Evolutionary conservation across 2,113 vertebrate genomes (phyloP).

Genomic region (Columba janthina): DNA sequence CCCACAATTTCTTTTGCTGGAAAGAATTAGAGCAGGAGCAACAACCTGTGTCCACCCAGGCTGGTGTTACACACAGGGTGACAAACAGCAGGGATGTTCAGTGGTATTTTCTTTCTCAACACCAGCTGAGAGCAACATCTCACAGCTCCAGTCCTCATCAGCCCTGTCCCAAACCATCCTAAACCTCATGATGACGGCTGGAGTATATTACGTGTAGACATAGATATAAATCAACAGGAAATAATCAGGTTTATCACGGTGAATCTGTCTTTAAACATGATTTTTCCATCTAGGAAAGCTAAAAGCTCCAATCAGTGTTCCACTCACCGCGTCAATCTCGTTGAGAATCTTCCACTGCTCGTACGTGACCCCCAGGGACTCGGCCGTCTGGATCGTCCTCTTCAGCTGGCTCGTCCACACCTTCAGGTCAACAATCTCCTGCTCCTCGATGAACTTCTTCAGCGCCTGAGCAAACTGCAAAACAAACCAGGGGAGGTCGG

Average conservation of each 20-base stretch:
- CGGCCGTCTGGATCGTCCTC: conserved; percentile 94
- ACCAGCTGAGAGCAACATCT: not conserved
- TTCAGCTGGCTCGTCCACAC: conserved; percentile 98
- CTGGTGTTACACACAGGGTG: not conserved
- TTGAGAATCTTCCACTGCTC: conserved; percentile 99
- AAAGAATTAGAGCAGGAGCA: not conserved
- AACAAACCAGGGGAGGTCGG: not conserved
- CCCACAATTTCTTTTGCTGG: not conserved
- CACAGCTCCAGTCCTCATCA: not conserved
- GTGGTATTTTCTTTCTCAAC: not conserved
- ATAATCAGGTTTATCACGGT: accelerated
- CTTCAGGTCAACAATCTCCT: conserved; percentile 89
- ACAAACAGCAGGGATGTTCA: not conserved
- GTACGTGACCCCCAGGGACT: conserved; percentile 88
- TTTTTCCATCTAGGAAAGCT: not conserved
- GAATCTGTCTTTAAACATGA: accelerated
- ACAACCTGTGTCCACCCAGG: not conserved
- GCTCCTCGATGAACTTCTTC: conserved; percentile 86
- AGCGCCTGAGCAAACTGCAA: conserved; percentile 85
- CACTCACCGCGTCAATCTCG: conserved; percentile 94
- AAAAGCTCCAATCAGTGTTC: not conserved
- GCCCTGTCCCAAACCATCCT: not conserved
- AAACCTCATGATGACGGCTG: accelerated
- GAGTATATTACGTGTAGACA: accelerated
- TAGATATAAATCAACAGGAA: accelerated